Evolutionary conservation across 2,888 invertebrate genomes (phyloP), one percentile per base, ranked within the genome.

Genomic region (Pachycephus smyrnensis): DNA sequence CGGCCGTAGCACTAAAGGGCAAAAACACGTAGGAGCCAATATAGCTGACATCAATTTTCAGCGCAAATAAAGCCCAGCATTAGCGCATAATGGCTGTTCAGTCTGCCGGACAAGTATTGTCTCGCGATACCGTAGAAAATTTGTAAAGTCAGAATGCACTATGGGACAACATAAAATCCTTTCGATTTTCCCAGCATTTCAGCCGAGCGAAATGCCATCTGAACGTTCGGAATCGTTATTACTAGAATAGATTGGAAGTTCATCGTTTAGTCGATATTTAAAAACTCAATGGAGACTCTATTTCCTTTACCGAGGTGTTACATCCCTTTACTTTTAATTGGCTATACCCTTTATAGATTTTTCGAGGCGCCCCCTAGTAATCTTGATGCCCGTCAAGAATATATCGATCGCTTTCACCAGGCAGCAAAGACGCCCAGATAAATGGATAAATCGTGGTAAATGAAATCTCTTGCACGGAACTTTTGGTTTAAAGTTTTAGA

Each of bases 201-300:
- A 81, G 75, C 71, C 81, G 77, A 81, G 79, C 86, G 84, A 85
- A 86, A 84, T 83, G 83, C 85, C 83, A 83, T 84, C 80, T 79
- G 83, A 84, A 82, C 85, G 83, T 85, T 86, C 84, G 78, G 83
- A 79, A 77, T 77, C 82, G 86, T 87, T 86, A 86, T 86, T 87
- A 83, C 83, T 35, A 81, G 83, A 85, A 83, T 81, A 83, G 85
- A 86, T 85, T 85, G 83, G 81, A 83, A 83, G 82, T 83, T 81
- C 80, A 84, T 82, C 80, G 80, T 80, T 83, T 79, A 77, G 12
- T 30, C 35, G 33, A 73, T 68, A 55, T 69, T 40, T 33, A 75
- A 68, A 55, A 55, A 69, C 36, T 69, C 69, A n/a, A 36, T 71
- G 35, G 12, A 31, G 40, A 37, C 69, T 76, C 31, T 37, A 76